phyloP scores from a whole-genome alignment of 2,888 invertebrate genomes.

The Trachelus iudaicus region DNA sequence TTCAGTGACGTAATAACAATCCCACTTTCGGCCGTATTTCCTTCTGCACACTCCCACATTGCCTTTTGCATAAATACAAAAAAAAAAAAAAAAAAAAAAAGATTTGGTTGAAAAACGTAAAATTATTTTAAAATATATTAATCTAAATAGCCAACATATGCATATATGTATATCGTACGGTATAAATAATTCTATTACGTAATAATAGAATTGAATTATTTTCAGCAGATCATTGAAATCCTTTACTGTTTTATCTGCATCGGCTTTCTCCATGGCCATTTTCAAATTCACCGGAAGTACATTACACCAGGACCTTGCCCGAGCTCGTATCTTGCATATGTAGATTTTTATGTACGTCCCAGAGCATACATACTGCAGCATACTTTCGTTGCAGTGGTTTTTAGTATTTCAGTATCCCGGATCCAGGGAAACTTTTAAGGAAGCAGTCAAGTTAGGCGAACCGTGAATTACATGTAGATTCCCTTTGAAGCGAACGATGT shows the following conservation, averaged over 20 bases:
- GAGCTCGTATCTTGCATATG: neutral
- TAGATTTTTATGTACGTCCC: neutral
- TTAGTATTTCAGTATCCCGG: neutral
- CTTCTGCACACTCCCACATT: conserved; percentile 23
- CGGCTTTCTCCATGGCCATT: neutral
- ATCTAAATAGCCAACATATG: neutral
- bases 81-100: neutral
- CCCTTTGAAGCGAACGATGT: neutral
- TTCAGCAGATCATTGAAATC: neutral
- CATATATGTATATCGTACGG: no score
- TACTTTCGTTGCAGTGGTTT: neutral
- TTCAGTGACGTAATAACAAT: conserved; percentile 22
- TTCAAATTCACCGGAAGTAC: conserved; percentile 14
- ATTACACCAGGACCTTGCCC: conserved; percentile 22
- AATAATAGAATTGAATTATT: neutral
- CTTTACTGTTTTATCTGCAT: neutral
- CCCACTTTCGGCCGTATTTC: conserved; percentile 8
- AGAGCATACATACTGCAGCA: neutral
- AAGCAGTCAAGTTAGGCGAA: neutral
- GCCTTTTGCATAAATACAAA: conserved; percentile 10
- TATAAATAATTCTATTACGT: no score
- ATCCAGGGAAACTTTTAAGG: neutral
- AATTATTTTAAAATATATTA: neutral
- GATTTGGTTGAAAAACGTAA: neutral
- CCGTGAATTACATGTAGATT: neutral